Conservation (phyloP, 2,113 vertebrate species). For the Melanostigma gelatinosum region DNA sequence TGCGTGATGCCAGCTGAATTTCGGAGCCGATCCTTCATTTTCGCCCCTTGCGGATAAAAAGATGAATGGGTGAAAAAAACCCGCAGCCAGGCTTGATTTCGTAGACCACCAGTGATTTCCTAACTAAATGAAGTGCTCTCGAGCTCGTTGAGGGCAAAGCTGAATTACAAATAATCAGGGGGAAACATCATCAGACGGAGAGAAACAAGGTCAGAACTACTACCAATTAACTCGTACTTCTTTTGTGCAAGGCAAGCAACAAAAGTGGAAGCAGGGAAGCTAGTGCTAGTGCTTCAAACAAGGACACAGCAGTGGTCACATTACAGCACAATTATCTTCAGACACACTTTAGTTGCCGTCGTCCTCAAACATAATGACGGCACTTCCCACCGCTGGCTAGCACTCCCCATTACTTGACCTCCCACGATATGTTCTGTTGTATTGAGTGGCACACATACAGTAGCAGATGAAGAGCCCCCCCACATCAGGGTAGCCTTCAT, state of each 20-base stretch:
- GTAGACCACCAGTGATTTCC: slow-evolving; percentile 61
- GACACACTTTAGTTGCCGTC: slow-evolving; percentile 29
- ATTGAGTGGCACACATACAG: slow-evolving; percentile 22
- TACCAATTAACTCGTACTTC: slow-evolving; percentile 63
- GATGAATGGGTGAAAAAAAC: slow-evolving; percentile 57
- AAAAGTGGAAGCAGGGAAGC: slow-evolving; percentile 45
- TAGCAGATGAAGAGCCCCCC: slow-evolving; percentile 37
- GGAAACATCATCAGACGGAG: slow-evolving; percentile 57
- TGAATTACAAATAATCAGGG: slow-evolving; percentile 72
- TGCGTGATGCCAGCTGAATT: slow-evolving; percentile 38
- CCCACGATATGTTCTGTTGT: slow-evolving; percentile 20
- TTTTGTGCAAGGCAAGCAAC: slow-evolving; percentile 71
- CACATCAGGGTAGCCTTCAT: slow-evolving; percentile 31
- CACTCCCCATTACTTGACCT: slow-evolving; percentile 43
- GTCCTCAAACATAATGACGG: slow-evolving; percentile 35
- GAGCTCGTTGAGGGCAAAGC: slow-evolving; percentile 59
- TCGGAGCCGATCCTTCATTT: slow-evolving; percentile 59
- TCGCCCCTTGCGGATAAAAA: slow-evolving; percentile 61
- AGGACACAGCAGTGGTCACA: slow-evolving; percentile 66
- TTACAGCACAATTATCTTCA: slow-evolving; percentile 54
- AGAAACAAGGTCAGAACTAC: slow-evolving; percentile 72
- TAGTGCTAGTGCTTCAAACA: slow-evolving; percentile 55
- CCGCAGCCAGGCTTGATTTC: slow-evolving; percentile 48
- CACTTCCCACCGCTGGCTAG: slow-evolving; percentile 18
- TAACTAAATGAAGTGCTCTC: slow-evolving; percentile 50